These are phyloP conservation scores for Gerris buenoi DNA, from an alignment of 1,140 invertebrate species.

Conservation along the genomic window DNA sequence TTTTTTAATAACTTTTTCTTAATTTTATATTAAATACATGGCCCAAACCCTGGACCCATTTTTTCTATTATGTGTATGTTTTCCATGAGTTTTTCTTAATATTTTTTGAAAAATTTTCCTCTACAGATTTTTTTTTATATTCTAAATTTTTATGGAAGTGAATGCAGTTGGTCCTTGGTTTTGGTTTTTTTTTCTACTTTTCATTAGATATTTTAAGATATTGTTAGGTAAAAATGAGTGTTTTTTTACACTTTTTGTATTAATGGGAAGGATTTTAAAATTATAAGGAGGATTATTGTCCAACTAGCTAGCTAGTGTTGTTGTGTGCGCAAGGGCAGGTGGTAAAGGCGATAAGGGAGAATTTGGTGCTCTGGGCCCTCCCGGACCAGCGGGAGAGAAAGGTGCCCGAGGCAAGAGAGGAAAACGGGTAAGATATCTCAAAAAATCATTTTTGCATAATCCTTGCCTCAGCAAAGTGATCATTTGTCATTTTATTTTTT, in stretches of 20 bases:
- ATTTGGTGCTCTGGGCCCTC: slow-evolving; percentile 50
- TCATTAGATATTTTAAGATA: too few relatives aligned
- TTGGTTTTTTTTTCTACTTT: neutral
- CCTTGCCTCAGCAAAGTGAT: neutral
- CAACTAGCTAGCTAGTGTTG: neutral
- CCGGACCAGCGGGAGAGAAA: slow-evolving; percentile 55
- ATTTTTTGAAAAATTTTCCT: neutral
- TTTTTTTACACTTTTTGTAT: too few relatives aligned
- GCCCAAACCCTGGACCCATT: neutral
- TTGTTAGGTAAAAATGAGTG: too few relatives aligned
- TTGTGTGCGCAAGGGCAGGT: slow-evolving; percentile 29
- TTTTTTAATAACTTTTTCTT: too few relatives aligned
- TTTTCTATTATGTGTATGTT: neutral
- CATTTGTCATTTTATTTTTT: too few relatives aligned
- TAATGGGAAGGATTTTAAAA: too few relatives aligned
- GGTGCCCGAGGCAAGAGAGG: slow-evolving; percentile 67
- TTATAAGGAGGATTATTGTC: neutral
- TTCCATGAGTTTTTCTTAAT: neutral
- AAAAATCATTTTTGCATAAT: neutral
- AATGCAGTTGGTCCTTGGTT: neutral
- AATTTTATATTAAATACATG: too few relatives aligned
- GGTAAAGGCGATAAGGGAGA: slow-evolving; percentile 64
- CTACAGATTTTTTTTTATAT: too few relatives aligned
- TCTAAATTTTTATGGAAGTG: neutral
- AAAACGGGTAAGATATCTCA: slow-evolving; percentile 54